phyloP scores from a whole-genome alignment of 1,140 invertebrate species.

The Eurosta solidaginis region DNA sequence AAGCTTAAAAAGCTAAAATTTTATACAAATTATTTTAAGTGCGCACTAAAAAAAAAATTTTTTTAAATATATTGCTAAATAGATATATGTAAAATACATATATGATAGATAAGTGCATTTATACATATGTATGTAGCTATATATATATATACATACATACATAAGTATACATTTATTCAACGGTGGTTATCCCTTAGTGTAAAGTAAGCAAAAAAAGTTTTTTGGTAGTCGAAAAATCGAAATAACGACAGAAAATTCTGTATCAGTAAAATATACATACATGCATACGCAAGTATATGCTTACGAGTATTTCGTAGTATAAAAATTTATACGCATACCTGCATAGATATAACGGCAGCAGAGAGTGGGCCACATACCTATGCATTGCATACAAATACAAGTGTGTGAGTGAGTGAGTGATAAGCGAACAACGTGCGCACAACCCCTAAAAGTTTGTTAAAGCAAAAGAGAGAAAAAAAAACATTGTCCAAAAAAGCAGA shows the following conservation, averaged over 20 bases:
- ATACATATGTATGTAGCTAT: background rate
- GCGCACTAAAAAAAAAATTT: background rate
- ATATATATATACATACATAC: background rate
- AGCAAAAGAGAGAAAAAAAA: background rate
- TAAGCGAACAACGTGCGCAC: background rate
- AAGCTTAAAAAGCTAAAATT: background rate
- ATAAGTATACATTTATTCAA: background rate
- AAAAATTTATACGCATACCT: background rate
- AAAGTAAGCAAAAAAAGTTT: background rate
- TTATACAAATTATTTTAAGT: background rate
- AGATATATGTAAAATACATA: background rate
- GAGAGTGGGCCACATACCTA: no score
- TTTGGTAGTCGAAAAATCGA: constrained; percentile 15
- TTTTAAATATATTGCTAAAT: background rate
- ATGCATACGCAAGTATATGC: background rate
- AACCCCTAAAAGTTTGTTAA: background rate
- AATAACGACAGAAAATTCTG: constrained; percentile 19
- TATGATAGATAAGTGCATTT: background rate
- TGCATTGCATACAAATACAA: background rate
- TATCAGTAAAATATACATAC: constrained; percentile 1
- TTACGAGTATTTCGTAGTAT: background rate
- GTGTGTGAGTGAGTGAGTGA: background rate
- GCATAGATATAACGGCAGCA: background rate
- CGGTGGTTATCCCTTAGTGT: background rate
- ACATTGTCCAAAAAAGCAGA: background rate